Evolutionary conservation across 2,888 invertebrate species (phyloP).

Genomic region (Muschampia plurimacula): DNA sequence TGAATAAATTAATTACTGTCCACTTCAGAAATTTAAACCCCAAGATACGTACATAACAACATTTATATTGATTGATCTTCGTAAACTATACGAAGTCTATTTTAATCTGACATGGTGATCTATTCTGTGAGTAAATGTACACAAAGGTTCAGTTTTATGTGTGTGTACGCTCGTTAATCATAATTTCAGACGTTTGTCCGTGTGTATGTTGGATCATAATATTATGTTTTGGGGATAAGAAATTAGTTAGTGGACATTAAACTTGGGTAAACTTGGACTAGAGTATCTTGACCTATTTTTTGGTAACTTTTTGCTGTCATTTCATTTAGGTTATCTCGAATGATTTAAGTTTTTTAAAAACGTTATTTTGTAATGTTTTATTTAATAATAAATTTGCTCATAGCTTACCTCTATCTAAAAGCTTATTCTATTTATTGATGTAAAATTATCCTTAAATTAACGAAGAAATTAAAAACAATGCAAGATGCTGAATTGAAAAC

Average conservation of each 20-base stretch:
- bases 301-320: not conserved
- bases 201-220: constrained; percentile 83
- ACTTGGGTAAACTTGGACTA: constrained; percentile 61
- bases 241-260: constrained; percentile 86
- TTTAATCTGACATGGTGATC: constrained; percentile 73
- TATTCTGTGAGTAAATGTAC: constrained; percentile 64
- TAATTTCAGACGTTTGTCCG: constrained; percentile 85
- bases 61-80: constrained; percentile 64
- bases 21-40: constrained; percentile 12
- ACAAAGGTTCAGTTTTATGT: constrained; percentile 59
- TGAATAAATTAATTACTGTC: not conserved
- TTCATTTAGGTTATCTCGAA: not conserved
- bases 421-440: no score
- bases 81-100: constrained; percentile 60
- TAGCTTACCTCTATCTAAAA: no score
- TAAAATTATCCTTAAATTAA: no score
- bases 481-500: no score
- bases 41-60: not conserved
- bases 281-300: constrained; percentile 51
- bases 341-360: not conserved
- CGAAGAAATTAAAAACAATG: no score
- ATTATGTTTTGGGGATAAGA: constrained; percentile 86
- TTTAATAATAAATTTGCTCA: no score
- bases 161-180: constrained; percentile 84
- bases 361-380: no score